These are phyloP conservation scores for Pseudomyrmex concolor DNA, from an alignment of 1,140 invertebrate species.

Conservation along the genomic window DNA sequence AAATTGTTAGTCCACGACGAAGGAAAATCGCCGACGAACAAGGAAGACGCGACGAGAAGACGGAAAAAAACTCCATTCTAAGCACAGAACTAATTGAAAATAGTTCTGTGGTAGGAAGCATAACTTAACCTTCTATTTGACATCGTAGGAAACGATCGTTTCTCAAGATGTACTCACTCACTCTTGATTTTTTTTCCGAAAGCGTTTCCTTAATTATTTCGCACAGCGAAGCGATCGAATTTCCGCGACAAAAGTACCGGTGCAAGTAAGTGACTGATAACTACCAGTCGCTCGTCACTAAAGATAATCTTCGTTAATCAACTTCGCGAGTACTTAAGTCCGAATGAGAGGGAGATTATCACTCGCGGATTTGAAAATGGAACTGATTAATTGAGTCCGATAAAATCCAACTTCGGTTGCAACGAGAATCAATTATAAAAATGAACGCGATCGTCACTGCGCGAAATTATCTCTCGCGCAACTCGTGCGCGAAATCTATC, in stretches of 20 bases:
- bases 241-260: slow-evolving; percentile 24
- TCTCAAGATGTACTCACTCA: slow-evolving; percentile 23
- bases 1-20: slow-evolving; percentile 29
- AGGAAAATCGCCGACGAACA: not conserved
- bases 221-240: slow-evolving; percentile 35
- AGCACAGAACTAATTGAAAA: slow-evolving; percentile 26
- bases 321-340: not conserved
- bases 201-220: slow-evolving; percentile 39
- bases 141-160: slow-evolving; percentile 29
- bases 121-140: slow-evolving; percentile 46
- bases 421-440: not conserved
- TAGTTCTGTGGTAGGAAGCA: no score
- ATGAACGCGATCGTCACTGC: not conserved
- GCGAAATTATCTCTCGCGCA: not conserved
- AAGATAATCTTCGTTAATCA: slow-evolving; percentile 23
- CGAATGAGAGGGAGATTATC: not conserved
- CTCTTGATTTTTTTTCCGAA: not conserved
- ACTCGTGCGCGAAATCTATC: no score
- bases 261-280: not conserved
- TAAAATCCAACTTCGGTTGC: not conserved
- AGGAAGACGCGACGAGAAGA: not conserved
- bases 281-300: slow-evolving; percentile 36
- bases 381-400: not conserved
- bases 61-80: slow-evolving; percentile 12
- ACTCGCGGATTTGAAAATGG: not conserved